Evolutionary conservation across 30 jellyfish, hydroid and myxozoan genomes (phyloP).

Genomic region (Aurelia sp.): DNA sequence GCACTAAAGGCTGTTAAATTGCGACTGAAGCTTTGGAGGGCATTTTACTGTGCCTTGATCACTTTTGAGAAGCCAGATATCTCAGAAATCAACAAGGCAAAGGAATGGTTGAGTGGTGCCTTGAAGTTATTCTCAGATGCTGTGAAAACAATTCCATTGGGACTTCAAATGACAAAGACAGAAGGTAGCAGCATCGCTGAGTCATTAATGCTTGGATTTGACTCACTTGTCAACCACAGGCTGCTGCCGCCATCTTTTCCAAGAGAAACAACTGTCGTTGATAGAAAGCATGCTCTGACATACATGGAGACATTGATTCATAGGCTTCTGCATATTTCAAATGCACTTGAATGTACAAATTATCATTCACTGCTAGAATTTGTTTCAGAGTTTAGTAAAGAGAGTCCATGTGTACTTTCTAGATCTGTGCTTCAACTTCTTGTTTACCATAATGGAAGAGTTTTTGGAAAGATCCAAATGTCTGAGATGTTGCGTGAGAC

Average conservation of each 20-base stretch:
- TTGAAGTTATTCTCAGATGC: conserved; percentile 22
- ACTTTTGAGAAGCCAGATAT: conserved; percentile 85
- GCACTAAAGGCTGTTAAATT: conserved; percentile 67
- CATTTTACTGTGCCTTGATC: conserved; percentile 81
- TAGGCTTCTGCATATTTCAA: conserved; percentile 42
- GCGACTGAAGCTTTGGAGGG: conserved; percentile 81
- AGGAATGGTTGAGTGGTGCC: conserved; percentile 54
- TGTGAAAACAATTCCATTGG: conserved; percentile 16
- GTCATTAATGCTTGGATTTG: conserved; percentile 77
- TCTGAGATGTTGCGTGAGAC: conserved; percentile 87
- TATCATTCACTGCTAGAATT: conserved; percentile 72
- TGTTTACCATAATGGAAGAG: conserved; percentile 73
- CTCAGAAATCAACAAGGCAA: conserved; percentile 58
- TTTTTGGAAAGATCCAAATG: conserved; percentile 81
- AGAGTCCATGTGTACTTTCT: conserved; percentile 91
- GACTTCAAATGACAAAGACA: conserved; percentile 9
- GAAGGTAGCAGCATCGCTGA: conserved; percentile 30
- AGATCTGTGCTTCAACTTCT: conserved; percentile 86
- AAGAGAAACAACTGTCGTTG: conserved; percentile 67
- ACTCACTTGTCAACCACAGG: conserved; percentile 86
- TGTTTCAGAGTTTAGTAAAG: conserved; percentile 70
- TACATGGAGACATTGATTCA: conserved; percentile 46
- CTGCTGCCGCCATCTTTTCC: conserved; percentile 94
- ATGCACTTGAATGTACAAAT: conserved; percentile 65
- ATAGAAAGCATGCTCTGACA: conserved; percentile 52